Percentiles rank a stretch among this genome's conserved stretches.
Evolutionary conservation across 2,888 invertebrate genomes (phyloP).

Genomic region (Vannuccia rotundouncinata): DNA sequence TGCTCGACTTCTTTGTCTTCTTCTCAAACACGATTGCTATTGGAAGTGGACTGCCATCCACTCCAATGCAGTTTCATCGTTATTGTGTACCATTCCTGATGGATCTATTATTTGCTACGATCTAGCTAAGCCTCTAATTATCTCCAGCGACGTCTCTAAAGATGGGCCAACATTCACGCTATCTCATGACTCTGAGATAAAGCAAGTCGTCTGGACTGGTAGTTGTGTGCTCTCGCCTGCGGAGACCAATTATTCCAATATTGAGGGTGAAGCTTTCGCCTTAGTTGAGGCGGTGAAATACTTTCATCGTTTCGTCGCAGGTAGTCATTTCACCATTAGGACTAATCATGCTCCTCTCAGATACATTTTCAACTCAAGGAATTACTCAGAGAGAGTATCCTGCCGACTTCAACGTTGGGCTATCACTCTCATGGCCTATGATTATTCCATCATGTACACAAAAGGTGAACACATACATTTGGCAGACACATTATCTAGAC

Average conservation of each 20-base stretch:
- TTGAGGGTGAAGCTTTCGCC: conserved; percentile 49
- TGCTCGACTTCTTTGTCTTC: neutral
- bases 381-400: conserved; percentile 41
- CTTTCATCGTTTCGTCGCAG: conserved; percentile 51
- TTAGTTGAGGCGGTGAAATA: conserved; percentile 51
- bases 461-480: conserved; percentile 43
- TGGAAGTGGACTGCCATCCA: neutral
- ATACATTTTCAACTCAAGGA: conserved; percentile 46
- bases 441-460: conserved; percentile 45
- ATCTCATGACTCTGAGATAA: conserved; percentile 24
- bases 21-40: neutral
- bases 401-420: conserved; percentile 44
- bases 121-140: neutral
- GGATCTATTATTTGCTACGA: conserved; percentile 29
- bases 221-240: conserved; percentile 43
- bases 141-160: conserved; percentile 27
- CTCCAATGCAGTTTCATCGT: neutral
- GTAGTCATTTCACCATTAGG: conserved; percentile 50
- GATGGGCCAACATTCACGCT: conserved; percentile 31
- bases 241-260: conserved; percentile 47
- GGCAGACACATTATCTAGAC: conserved; percentile 46
- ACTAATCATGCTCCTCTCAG: conserved; percentile 53
- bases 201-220: conserved; percentile 13
- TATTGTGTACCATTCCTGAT: neutral
- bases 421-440: conserved; percentile 46